Evolutionary conservation across 2,888 invertebrate genomes (phyloP).

Genomic region (Phaonia tiefii): DNA sequence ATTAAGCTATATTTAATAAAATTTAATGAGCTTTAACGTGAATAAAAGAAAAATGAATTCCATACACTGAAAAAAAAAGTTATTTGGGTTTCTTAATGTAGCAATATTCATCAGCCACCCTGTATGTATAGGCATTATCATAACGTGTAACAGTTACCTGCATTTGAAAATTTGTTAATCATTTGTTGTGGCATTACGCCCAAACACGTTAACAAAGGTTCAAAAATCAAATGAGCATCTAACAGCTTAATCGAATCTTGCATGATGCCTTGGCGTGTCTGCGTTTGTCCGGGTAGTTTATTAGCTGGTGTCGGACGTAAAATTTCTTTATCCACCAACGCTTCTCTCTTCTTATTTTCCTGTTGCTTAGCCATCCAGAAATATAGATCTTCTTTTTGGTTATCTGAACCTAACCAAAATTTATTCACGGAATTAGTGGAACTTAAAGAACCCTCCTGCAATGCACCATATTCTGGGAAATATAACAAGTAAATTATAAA

Average conservation of each 20-base stretch:
- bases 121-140: too few relatives aligned
- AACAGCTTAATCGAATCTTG: slow-evolving; percentile 91
- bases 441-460: slow-evolving; percentile 88
- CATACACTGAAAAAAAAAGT: too few relatives aligned
- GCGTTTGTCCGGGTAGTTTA: slow-evolving; percentile 81
- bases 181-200: slow-evolving; percentile 96
- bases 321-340: slow-evolving; percentile 81
- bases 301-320: slow-evolving; percentile 81
- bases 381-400: slow-evolving; percentile 92
- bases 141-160: slow-evolving; percentile 70
- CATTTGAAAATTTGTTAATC: slow-evolving; percentile 79
- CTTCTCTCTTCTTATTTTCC: slow-evolving; percentile 77
- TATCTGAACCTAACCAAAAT: slow-evolving; percentile 80
- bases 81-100: too few relatives aligned
- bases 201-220: slow-evolving; percentile 92
- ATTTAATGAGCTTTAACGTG: too few relatives aligned
- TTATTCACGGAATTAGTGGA: slow-evolving; percentile 80
- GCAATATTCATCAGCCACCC: too few relatives aligned
- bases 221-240: slow-evolving; percentile 96
- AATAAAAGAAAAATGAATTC: too few relatives aligned
- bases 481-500: not conserved
- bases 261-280: slow-evolving; percentile 85
- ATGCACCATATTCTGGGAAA: slow-evolving; percentile 87
- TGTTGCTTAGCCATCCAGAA: slow-evolving; percentile 98
- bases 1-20: too few relatives aligned